These are phyloP conservation scores for Acleris laterana DNA, from an alignment of 2,888 invertebrate species.

Conservation along the genomic window DNA sequence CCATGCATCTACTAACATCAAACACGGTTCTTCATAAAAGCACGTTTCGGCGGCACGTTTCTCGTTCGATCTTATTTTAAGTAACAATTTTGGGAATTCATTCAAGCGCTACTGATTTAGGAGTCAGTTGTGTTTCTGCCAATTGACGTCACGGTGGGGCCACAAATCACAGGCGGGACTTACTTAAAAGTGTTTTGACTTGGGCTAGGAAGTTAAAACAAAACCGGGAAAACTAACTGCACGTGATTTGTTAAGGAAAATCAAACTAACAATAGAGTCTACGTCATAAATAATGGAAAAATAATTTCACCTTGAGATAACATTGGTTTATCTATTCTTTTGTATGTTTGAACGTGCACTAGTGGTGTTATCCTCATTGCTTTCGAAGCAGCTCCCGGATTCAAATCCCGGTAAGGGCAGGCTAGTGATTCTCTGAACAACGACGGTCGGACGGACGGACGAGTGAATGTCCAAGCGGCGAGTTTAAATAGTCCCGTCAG, in stretches of 20 bases:
- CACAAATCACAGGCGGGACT: conserved; percentile 42
- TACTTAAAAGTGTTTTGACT: conserved; percentile 40
- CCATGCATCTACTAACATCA: not conserved
- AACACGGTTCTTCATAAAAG: conserved; percentile 3
- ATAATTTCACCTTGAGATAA: not conserved
- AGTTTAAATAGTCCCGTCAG: too few relatives aligned
- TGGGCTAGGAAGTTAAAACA: conserved; percentile 21
- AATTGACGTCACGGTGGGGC: conserved; percentile 50
- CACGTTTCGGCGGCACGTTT: conserved; percentile 6
- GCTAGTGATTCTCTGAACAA: too few relatives aligned
- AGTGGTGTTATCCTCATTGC: not conserved
- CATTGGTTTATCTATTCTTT: too few relatives aligned
- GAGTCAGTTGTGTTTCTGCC: conserved; percentile 43
- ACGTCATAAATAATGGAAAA: not conserved
- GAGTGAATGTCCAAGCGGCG: too few relatives aligned
- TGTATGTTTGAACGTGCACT: too few relatives aligned
- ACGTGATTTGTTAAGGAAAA: conserved; percentile 24
- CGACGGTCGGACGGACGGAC: too few relatives aligned
- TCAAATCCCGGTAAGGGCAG: too few relatives aligned
- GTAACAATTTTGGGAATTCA: conserved; percentile 27
- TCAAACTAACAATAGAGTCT: conserved; percentile 23
- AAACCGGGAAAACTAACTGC: conserved; percentile 17
- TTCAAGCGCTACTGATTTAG: conserved; percentile 41
- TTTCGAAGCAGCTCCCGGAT: too few relatives aligned
- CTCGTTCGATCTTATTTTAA: conserved; percentile 7